Conservation (phyloP, 1,140 invertebrate species). For the Lucilia cuprina region DNA sequence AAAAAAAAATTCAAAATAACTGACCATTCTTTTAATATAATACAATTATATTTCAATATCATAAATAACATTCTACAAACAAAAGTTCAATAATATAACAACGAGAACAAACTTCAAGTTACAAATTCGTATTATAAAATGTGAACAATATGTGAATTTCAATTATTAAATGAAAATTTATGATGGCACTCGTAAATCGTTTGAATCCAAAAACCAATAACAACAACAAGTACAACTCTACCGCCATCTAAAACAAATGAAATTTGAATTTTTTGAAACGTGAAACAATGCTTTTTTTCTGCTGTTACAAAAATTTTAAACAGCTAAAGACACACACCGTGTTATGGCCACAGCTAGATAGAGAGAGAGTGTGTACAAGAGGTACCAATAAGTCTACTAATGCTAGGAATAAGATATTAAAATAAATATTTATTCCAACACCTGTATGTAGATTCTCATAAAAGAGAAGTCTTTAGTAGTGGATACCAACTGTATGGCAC, state of each 20-base stretch:
- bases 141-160: constrained; percentile 25
- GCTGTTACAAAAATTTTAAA: background rate
- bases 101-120: too few relatives aligned
- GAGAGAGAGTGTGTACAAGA: background rate
- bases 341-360: background rate
- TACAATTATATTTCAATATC: constrained; percentile 22
- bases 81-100: constrained; percentile 6
- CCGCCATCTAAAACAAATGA: background rate
- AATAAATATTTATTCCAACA: constrained; percentile 4
- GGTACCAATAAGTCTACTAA: constrained; percentile 18
- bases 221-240: background rate
- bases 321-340: background rate
- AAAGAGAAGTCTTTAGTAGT: background rate
- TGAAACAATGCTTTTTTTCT: constrained; percentile 11
- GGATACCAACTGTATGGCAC: background rate
- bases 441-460: background rate
- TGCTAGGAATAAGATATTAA: background rate
- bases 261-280: background rate
- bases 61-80: background rate
- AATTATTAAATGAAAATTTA: constrained; percentile 30
- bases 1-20: background rate
- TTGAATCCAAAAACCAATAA: background rate
- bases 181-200: constrained; percentile 16
- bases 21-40: constrained; percentile 10
- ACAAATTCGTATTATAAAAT: background rate